Percentiles rank a stretch among this genome's conserved stretches.
These are phyloP conservation scores for Danio choprae DNA, from an alignment of 2,797 vertebrate genomes.

Conservation along the genomic window DNA sequence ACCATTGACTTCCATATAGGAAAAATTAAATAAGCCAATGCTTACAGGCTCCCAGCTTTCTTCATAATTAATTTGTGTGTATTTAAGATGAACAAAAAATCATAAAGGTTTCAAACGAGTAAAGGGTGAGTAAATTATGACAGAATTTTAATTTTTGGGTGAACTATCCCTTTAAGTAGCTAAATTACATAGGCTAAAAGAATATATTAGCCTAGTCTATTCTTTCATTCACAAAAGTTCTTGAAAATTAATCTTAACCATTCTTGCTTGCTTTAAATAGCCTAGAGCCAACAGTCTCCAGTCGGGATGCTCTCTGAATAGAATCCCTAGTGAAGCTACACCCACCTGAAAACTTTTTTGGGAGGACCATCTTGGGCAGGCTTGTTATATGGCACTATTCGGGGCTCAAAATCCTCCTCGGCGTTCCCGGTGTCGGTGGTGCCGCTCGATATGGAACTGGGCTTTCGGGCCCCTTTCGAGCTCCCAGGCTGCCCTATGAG, in stretches of 20 bases:
- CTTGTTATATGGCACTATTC: slow-evolving; percentile 85
- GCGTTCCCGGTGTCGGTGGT: slow-evolving; percentile 68
- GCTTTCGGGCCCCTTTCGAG: slow-evolving; percentile 85
- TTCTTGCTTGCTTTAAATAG: neutral
- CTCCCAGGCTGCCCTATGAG: slow-evolving; percentile 59
- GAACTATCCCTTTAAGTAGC: too few relatives aligned
- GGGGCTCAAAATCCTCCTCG: slow-evolving; percentile 84
- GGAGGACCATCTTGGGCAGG: slow-evolving; percentile 77
- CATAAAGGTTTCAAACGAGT: too few relatives aligned
- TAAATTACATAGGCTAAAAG: too few relatives aligned
- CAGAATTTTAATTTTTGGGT: too few relatives aligned
- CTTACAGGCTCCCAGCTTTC: too few relatives aligned
- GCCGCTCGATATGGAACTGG: slow-evolving; percentile 83
- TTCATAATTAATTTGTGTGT: too few relatives aligned
- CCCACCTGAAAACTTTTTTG: slow-evolving; percentile 93
- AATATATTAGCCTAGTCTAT: too few relatives aligned
- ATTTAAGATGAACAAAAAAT: too few relatives aligned
- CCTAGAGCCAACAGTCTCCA: neutral
- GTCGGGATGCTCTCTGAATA: neutral
- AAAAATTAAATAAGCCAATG: too few relatives aligned
- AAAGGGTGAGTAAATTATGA: too few relatives aligned
- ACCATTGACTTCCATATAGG: too few relatives aligned
- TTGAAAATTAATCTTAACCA: neutral
- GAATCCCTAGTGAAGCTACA: neutral
- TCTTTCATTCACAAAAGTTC: too few relatives aligned